Evolutionary conservation across 2,888 invertebrate species (phyloP).

Genomic region (Chymomyza amoena): DNA sequence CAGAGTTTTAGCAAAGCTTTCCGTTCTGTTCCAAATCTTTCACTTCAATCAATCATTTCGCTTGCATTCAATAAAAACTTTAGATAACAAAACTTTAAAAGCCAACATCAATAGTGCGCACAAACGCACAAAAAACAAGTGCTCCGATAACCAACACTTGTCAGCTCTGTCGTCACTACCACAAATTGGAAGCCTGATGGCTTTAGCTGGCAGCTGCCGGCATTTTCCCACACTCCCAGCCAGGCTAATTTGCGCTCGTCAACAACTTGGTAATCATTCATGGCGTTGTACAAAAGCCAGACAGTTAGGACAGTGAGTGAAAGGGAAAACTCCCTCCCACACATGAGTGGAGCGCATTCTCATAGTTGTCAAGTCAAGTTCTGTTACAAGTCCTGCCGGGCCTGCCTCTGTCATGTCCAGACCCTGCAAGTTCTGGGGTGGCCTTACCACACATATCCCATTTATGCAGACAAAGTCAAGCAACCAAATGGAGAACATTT

Average conservation of each 20-base stretch:
- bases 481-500: not conserved
- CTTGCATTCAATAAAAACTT: not conserved
- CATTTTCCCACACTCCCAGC: conserved; percentile 2
- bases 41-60: not conserved
- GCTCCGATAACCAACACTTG: not conserved
- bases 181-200: not conserved
- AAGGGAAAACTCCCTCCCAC: not conserved
- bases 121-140: not conserved
- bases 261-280: conserved; percentile 59
- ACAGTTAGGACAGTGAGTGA: not conserved
- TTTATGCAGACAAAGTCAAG: not conserved
- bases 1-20: not conserved
- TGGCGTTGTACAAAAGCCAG: conserved; percentile 33
- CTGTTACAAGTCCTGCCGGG: conserved; percentile 32
- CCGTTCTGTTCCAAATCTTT: not conserved
- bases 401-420: conserved; percentile 46
- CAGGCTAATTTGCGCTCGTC: conserved; percentile 52
- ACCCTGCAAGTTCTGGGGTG: not conserved
- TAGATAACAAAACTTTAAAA: not conserved
- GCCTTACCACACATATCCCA: not conserved
- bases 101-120: not conserved
- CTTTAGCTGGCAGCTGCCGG: not conserved
- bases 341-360: not conserved
- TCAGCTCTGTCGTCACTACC: not conserved
- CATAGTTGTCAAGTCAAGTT: conserved; percentile 45